Base-by-base conservation (phyloP, 2,888 invertebrate genomes). In the Drosophila phalerata region DNA sequence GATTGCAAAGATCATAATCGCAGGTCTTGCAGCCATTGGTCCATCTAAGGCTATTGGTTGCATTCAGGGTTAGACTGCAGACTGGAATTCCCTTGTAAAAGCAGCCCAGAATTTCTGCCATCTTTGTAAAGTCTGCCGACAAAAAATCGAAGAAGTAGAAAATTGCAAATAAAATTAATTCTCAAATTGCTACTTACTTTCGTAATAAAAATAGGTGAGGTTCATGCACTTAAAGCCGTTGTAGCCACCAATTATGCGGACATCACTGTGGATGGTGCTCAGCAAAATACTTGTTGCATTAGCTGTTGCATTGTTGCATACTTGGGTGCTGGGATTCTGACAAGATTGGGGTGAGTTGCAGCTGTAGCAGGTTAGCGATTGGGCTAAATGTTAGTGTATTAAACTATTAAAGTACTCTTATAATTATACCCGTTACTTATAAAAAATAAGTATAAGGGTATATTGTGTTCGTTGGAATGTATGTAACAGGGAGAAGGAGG, bases 321-420 rank as follows among this genome's bases (percentile, higher is more conserved):
- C 5, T 37, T 73, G 40, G 13, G 22, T 45, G 5, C 5, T 1
- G 34, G 72, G 72, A 15, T 17, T 32, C 11, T n/a, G 32, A 15
- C 81, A 79, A 5, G 30, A 9, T 0, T 17, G 13, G 1, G 58
- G 53, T n/a, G 53, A 34, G 10, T 53, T 34, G 30, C 84, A 84
- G 42, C 56, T 72, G 25, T 71, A 65, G 57, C 86, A 85, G 19
- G 8, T 55, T 17, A 83, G 42, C 4, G 77, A 58, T 32, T 72
- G 49, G 15, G 64, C 84, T 76, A 55, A 15, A 32, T 19, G 6
- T 6, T 6, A n/a, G 8, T 8, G 13, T 3, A 3, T n/a, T 0
- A 5, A 10, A n/a, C 34, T 25, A 3, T 69, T 17, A 55, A 6
- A 3, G 2, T 28, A 5, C 15, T 52, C n/a, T 25, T n/a, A 0